phyloP scores from a whole-genome alignment of 2,113 vertebrate genomes.

The Cynocephalus volans region DNA sequence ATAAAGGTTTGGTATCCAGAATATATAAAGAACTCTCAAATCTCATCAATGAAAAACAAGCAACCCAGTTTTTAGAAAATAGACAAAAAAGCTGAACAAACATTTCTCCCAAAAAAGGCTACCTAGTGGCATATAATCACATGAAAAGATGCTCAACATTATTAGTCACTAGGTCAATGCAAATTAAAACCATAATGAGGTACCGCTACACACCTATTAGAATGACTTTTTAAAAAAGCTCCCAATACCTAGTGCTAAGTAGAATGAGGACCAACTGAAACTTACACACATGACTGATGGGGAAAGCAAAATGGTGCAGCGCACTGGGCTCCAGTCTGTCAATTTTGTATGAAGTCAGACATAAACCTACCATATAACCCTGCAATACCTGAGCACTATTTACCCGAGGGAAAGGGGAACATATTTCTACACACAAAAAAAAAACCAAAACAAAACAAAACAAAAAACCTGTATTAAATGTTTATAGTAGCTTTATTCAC shows the following conservation, averaged over 20 bases:
- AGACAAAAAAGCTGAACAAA: background rate
- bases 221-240: background rate
- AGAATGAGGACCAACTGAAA: background rate
- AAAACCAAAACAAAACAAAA: too few relatives aligned
- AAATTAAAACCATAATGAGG: background rate
- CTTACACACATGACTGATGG: background rate
- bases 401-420: background rate
- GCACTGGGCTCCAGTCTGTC: too few relatives aligned
- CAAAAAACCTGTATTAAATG: too few relatives aligned
- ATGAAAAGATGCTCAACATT: background rate
- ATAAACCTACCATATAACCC: background rate
- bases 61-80: background rate
- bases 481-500: background rate
- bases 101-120: background rate
- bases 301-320: background rate
- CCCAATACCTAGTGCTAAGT: background rate
- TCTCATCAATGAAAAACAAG: background rate
- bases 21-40: background rate
- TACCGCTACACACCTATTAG: background rate
- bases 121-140: background rate
- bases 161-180: background rate
- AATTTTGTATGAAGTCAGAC: background rate
- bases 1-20: background rate
- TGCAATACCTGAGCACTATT: background rate
- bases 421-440: background rate